Base-by-base conservation (phyloP, 2,113 vertebrate genomes). In the Baryphthengus martii region DNA sequence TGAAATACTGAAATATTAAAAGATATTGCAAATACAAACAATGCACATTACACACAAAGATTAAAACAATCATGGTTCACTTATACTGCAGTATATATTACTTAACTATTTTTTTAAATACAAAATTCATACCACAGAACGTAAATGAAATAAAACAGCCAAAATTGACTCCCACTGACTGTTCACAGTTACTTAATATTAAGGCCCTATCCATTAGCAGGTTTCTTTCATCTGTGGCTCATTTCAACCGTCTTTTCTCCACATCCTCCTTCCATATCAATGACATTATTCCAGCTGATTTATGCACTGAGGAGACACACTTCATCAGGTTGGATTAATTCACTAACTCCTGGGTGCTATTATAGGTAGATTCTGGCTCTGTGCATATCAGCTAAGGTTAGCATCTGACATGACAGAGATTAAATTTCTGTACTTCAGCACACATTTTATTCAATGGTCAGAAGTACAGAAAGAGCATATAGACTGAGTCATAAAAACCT, bases 241-340 rank as follows among this genome's bases (percentile, higher is more conserved):
- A 61, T 90, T 90, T 93, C 53, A 62, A 42, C 82, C n/a, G 87
- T 71, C 29, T 86, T 45, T 74, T 90, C 62, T 93, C 44, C 56
- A 86, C 83, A 78, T 58, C 92, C 91, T 95, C 89, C 91, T 81
- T 81, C 53, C 62, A 17, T 33, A 94, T 94, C 93, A 93, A 33
- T 49, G 92, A 66, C 76, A 70, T 73, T 50, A 84, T 56, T 94
- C 23, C 73, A 50, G 78, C 74, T 94, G 95, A 96, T 95, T 95
- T 93, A 96, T 96, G 72, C 82, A 77, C 85, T 87, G 86, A 96
- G 80, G 68, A 93, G 83, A 68, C 88, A 90, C 82, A 78, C 88
- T 96, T 58, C 85, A 87, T 68, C 88, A 89, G 65, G 55, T 68
- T 18, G 72, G 83, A 96, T 94, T 68, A 84, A 94, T 96, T 86